Evolutionary conservation across 2,797 vertebrate genomes (phyloP).

Genomic region (Pantherophis vulpinus): DNA sequence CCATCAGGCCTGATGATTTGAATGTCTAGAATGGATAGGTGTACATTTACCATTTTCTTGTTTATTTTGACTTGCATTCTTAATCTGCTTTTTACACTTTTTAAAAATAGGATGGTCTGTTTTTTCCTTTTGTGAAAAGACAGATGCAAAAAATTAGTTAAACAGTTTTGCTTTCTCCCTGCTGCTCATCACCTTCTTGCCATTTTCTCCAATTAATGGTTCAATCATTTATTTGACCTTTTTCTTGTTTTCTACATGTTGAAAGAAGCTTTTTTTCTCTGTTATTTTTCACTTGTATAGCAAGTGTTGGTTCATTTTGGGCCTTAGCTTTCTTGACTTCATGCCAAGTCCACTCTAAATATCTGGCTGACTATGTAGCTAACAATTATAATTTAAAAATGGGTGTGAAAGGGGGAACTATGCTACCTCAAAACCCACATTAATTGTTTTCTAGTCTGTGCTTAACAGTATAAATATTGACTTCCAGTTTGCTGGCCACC

Average conservation of each 20-base stretch:
- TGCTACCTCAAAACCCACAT: slow-evolving; percentile 3
- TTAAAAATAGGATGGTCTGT: background rate
- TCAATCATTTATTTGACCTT: background rate
- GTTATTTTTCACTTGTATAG: background rate
- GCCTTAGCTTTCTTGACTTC: background rate
- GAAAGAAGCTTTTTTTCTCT: too few species aligned
- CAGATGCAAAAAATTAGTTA: background rate
- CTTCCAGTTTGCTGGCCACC: too few species aligned
- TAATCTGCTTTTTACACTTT: background rate
- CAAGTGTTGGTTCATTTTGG: background rate
- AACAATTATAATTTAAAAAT: background rate
- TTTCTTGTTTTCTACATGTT: background rate
- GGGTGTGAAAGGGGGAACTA: background rate
- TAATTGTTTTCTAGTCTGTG: background rate
- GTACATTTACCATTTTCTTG: background rate
- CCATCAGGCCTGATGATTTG: too few species aligned
- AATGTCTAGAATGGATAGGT: too few species aligned
- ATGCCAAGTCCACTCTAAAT: background rate
- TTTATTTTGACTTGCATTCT: background rate
- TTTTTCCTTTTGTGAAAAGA: background rate
- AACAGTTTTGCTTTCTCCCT: background rate
- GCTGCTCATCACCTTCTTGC: background rate
- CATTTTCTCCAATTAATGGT: background rate
- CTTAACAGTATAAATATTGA: background rate
- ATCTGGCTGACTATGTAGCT: background rate